phyloP scores from a whole-genome alignment of 2,797 vertebrate species.

The Cirrhinus mrigala region DNA sequence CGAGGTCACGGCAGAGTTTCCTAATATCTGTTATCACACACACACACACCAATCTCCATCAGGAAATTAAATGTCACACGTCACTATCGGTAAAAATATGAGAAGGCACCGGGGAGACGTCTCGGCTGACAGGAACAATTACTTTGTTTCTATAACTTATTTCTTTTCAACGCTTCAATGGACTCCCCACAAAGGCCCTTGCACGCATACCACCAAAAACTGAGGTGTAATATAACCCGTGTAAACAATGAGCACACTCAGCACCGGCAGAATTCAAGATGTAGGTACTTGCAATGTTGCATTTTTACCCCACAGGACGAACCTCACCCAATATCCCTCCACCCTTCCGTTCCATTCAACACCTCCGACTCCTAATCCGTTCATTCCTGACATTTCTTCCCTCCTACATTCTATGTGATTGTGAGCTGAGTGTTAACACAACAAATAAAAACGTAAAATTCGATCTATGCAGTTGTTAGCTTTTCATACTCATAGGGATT shows the following conservation, averaged over 20 bases:
- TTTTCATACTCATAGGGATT: neutral
- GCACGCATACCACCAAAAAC: conserved; percentile 1
- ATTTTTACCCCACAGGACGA: conserved; percentile 29
- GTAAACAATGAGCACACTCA: conserved; percentile 5
- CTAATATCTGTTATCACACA: conserved; percentile 58
- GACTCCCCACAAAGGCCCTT: neutral
- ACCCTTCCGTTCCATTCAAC: conserved; percentile 10
- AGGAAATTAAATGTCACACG: conserved; percentile 71
- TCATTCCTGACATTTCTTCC: conserved; percentile 27
- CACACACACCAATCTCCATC: conserved; percentile 47
- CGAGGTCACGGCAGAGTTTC: conserved; percentile 22
- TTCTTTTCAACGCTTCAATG: conserved; percentile 37
- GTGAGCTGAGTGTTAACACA: neutral
- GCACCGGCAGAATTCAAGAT: conserved; percentile 19
- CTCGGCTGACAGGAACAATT: conserved; percentile 24
- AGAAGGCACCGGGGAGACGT: neutral
- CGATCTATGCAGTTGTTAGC: neutral
- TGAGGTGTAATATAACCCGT: neutral
- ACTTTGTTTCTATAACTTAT: conserved; percentile 48
- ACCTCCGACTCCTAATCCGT: conserved; percentile 33
- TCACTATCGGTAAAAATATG: conserved; percentile 44
- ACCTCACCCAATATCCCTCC: conserved; percentile 34
- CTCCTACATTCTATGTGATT: conserved; percentile 16
- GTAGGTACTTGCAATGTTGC: conserved; percentile 12
- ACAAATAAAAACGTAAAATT: neutral